Conservation (phyloP, 2,888 invertebrate species). For the Helicoverpa assulta region DNA sequence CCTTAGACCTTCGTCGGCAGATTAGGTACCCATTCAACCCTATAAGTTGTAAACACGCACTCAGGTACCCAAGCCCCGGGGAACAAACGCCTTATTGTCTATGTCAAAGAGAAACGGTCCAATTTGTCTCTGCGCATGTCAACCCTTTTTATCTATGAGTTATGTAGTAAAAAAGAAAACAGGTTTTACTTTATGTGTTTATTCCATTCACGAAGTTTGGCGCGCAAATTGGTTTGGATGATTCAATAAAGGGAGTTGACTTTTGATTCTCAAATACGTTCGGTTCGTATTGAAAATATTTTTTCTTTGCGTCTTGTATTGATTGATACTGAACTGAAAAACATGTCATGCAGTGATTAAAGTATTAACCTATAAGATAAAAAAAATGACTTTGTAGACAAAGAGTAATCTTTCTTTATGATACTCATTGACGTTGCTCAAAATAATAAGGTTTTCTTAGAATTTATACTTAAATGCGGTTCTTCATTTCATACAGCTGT, state of each 20-base stretch:
- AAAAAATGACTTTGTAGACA: no score
- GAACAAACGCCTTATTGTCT: constrained; percentile 76
- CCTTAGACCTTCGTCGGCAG: constrained; percentile 56
- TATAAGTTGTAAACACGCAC: constrained; percentile 67
- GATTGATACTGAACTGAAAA: no score
- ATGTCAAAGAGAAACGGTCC: constrained; percentile 73
- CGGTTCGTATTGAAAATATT: no score
- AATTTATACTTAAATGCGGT: constrained; percentile 23
- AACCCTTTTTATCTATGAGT: constrained; percentile 75
- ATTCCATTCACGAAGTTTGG: constrained; percentile 41
- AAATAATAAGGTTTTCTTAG: constrained; percentile 1
- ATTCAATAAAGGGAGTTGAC: constrained; percentile 33
- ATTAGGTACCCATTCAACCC: constrained; percentile 76
- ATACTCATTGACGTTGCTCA: not conserved
- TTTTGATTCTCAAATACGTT: no score
- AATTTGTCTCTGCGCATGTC: constrained; percentile 79
- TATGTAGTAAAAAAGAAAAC: constrained; percentile 60
- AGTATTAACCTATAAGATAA: no score
- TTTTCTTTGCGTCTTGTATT: no score
- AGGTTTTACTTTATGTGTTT: constrained; percentile 29
- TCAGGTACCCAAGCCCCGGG: constrained; percentile 53
- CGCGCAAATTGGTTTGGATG: constrained; percentile 16
- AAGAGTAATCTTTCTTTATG: not conserved
- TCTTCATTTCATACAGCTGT: constrained; percentile 36
- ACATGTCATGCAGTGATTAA: no score